phyloP scores from a whole-genome alignment of 1,140 invertebrate genomes.

The Mamestra configurata region DNA sequence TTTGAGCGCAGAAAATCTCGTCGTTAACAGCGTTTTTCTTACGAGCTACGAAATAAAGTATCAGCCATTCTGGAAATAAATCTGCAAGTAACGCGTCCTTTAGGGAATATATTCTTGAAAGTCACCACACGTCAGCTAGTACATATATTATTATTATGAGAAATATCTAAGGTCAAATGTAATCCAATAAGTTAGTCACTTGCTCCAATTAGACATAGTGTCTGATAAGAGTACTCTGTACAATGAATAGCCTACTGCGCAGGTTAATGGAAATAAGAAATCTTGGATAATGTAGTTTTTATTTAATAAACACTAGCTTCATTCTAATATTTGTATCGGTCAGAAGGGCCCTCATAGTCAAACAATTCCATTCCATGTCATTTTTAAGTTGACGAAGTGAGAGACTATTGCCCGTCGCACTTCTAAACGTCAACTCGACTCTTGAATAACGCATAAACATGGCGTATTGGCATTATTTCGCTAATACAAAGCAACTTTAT shows the following conservation, averaged over 20 bases:
- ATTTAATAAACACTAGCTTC: too few species aligned
- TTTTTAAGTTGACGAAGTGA: too few species aligned
- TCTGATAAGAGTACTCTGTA: background rate
- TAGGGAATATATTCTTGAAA: background rate
- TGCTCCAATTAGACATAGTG: background rate
- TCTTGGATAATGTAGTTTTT: too few species aligned
- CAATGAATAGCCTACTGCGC: background rate
- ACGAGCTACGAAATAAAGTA: slow-evolving; percentile 26
- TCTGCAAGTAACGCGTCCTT: background rate
- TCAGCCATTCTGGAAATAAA: slow-evolving; percentile 14
- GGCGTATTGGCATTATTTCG: too few species aligned
- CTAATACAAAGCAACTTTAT: too few species aligned
- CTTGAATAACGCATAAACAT: too few species aligned
- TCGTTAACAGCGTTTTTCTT: slow-evolving; percentile 3
- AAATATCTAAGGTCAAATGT: background rate
- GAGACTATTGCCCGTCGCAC: too few species aligned
- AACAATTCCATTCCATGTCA: too few species aligned
- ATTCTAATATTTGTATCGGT: too few species aligned
- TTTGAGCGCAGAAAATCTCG: slow-evolving; percentile 14
- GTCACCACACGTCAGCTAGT: background rate
- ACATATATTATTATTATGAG: background rate
- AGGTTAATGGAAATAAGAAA: background rate
- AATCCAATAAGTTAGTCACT: background rate
- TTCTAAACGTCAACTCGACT: too few species aligned
- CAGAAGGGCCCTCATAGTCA: too few species aligned